Evolutionary conservation across 2,113 vertebrate genomes (phyloP).

Genomic region (Columbina picui): DNA sequence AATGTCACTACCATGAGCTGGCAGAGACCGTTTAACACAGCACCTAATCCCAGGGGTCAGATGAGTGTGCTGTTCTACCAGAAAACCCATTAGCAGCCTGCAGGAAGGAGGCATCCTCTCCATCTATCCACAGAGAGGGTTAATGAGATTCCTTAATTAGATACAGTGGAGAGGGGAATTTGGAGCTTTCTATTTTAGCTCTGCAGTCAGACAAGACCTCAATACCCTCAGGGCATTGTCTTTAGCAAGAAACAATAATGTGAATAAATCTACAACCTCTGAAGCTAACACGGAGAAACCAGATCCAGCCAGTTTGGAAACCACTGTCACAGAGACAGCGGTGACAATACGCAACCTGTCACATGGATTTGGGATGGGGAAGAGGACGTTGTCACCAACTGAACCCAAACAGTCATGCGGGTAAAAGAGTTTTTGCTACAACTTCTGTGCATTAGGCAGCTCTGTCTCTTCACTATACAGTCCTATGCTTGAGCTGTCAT

Average conservation of each 20-base stretch:
- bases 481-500: not conserved
- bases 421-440: not conserved
- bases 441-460: not conserved
- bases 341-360: not conserved
- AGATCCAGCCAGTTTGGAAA: not conserved
- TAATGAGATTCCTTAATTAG: constrained; percentile 58
- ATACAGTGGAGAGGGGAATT: not conserved
- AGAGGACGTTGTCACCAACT: not conserved
- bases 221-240: not conserved
- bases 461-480: not conserved
- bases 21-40: not conserved
- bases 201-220: not conserved
- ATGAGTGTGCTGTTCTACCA: not conserved
- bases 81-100: constrained; percentile 29
- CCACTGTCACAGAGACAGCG: not conserved
- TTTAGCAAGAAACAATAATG: not conserved
- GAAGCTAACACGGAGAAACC: not conserved
- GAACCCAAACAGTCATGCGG: not conserved
- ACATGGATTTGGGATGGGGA: not conserved
- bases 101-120: constrained; percentile 15
- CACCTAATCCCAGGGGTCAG: not conserved
- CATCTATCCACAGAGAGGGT: constrained; percentile 9
- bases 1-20: not conserved
- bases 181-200: constrained; percentile 17
- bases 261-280: not conserved